Evolutionary conservation across 2,888 invertebrate genomes (phyloP), one percentile per base, ranked within the genome.

Genomic region (Phytoseiulus persimilis): DNA sequence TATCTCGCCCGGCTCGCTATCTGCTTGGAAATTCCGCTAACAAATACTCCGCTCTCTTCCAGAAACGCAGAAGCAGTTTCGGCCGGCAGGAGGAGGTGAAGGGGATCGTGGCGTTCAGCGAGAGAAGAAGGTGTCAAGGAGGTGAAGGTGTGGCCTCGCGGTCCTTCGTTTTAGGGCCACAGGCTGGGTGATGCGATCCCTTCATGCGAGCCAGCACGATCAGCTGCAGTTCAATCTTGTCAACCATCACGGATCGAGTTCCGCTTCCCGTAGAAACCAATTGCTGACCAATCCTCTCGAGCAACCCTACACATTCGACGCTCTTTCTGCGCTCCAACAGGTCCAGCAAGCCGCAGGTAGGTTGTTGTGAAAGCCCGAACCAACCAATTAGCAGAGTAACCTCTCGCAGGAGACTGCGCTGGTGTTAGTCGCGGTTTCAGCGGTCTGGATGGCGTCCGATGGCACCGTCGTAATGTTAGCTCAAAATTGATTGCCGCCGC

Each of bases 151-250:
- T 18, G 65, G 65, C 65, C 65, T 65, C 65, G 65, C 65, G 65
- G 65, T 65, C 65, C 65, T 65, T 65, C 28, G 65, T 65, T 18
- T 65, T 65, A 65, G 65, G 65, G 65, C 65, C 65, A 65, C 65
- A 65, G 65, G 87, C 87, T 23, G n/a, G 87, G 87, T 87, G 87
- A 87, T 87, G 87, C 87, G 87, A 87, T 87, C 87, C 87, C 87
- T 87, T 45, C 87, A 87, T 33, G 32, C 45, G 32, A 87, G 32
- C 32, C 87, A 83, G 33, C 83, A 87, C 32, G 87, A 65, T 65
- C 65, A 65, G 65, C 65, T 65, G 65, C 65, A 65, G 65, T 65
- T 65, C 28, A 65, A 65, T 65, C 65, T 65, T 18, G 65, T 65
- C 65, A 65, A 65, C 18, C 65, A 65, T 65, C 65, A 65, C 65